phyloP scores from a whole-genome alignment of 2,113 vertebrate genomes.

The Antechinus flavipes region DNA sequence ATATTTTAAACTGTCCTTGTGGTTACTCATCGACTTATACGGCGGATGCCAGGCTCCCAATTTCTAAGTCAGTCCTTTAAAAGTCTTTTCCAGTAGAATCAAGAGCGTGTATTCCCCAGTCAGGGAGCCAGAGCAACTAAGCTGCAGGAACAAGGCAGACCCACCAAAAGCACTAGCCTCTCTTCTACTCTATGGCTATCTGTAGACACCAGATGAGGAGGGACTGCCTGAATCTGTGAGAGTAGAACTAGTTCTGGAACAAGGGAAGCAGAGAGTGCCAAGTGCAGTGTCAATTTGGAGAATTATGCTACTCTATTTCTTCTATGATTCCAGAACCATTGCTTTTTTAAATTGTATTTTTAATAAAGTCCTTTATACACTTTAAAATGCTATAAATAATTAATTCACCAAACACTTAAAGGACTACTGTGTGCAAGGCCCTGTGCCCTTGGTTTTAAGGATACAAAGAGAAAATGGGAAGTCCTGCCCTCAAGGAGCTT shows the following conservation, averaged over 20 bases:
- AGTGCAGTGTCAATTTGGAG: not conserved
- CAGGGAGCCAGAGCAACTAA: not conserved
- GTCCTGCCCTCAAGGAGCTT: not conserved
- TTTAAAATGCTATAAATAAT: not conserved
- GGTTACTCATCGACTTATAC: not conserved
- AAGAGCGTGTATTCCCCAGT: not conserved
- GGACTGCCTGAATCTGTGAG: not conserved
- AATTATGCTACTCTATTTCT: not conserved
- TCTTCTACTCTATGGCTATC: not conserved
- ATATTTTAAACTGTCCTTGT: not conserved
- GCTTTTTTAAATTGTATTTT: not conserved
- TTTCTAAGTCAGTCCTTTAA: not conserved
- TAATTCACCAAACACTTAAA: too few relatives aligned
- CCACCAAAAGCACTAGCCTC: not conserved
- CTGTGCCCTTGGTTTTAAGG: not conserved
- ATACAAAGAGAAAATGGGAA: not conserved
- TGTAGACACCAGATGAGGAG: not conserved
- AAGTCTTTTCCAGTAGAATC: not conserved
- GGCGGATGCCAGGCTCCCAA: not conserved
- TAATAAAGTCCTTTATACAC: not conserved
- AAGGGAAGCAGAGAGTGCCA: not conserved
- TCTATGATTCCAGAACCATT: not conserved
- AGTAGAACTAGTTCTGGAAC: not conserved
- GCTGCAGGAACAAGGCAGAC: not conserved
- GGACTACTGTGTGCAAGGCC: not conserved